Conservation (phyloP, 2,113 vertebrate genomes). For the Lathamus discolor region DNA sequence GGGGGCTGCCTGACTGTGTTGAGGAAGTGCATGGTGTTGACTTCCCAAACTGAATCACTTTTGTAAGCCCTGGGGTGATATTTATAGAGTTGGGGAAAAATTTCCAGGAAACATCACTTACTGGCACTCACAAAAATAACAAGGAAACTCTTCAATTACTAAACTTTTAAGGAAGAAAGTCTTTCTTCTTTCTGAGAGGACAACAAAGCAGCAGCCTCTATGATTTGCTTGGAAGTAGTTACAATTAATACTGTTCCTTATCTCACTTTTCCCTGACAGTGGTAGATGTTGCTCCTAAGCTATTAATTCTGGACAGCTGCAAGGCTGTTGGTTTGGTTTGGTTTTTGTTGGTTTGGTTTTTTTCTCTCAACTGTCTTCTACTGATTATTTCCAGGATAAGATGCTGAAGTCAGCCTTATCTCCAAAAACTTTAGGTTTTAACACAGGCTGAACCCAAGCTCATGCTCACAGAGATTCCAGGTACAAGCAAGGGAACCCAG, state of each 20-base stretch:
- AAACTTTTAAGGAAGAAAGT: slow-evolving; percentile 61
- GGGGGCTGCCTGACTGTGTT: slow-evolving; percentile 48
- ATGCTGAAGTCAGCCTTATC: neutral
- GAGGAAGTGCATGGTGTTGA: slow-evolving; percentile 71
- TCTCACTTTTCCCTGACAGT: neutral
- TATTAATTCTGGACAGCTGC: neutral
- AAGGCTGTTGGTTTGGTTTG: neutral
- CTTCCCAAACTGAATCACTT: slow-evolving; percentile 80
- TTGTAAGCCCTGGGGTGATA: slow-evolving; percentile 62
- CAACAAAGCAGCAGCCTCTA: slow-evolving; percentile 25
- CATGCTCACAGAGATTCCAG: neutral
- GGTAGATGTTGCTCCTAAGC: neutral
- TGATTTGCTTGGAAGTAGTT: neutral
- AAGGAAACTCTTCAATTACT: slow-evolving; percentile 63
- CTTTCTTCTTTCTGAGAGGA: slow-evolving; percentile 41
- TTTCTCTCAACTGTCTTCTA: neutral
- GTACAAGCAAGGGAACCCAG: neutral
- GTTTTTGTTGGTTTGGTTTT: neutral
- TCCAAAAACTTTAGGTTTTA: neutral
- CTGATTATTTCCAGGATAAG: slow-evolving; percentile 21
- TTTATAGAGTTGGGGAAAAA: slow-evolving; percentile 77
- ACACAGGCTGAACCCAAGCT: neutral
- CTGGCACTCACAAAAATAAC: slow-evolving; percentile 76
- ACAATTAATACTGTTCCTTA: slow-evolving; percentile 33
- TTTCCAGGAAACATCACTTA: slow-evolving; percentile 82